Evolutionary conservation across 2,113 vertebrate genomes (phyloP).

Genomic region (Eulacestoma nigropectus): DNA sequence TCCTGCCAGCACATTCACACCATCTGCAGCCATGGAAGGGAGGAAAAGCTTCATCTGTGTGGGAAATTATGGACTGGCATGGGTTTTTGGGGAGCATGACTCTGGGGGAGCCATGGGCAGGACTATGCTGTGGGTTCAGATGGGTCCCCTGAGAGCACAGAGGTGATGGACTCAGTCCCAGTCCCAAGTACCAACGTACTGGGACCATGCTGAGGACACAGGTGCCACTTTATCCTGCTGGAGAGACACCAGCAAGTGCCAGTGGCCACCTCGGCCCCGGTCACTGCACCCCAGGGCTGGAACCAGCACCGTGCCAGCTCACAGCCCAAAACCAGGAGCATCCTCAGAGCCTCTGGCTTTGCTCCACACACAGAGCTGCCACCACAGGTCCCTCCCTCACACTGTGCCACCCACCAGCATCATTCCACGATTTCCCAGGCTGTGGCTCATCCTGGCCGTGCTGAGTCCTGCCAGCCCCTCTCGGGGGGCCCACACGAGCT

Average conservation of each 20-base stretch:
- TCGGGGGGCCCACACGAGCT: rapidly evolving
- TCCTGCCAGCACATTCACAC: background rate
- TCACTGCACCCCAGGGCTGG: background rate
- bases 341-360: background rate
- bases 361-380: background rate
- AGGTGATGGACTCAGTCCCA: background rate
- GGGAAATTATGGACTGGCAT: background rate
- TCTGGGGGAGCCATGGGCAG: background rate
- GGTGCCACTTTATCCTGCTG: background rate
- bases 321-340: rapidly evolving
- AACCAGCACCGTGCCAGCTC: background rate
- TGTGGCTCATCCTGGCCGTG: background rate
- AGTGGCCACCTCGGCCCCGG: background rate
- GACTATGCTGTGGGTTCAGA: rapidly evolving
- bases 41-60: background rate
- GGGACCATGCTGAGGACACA: background rate
- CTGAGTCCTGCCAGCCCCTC: background rate
- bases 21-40: background rate
- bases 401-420: background rate
- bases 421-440: too few relatives aligned
- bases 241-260: background rate
- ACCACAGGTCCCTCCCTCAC: background rate
- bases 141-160: background rate
- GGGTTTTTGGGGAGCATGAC: background rate
- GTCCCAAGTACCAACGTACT: rapidly evolving